These are phyloP conservation scores for Mactromeris polynyma DNA, from an alignment of 2,888 invertebrate genomes.

Conservation along the genomic window DNA sequence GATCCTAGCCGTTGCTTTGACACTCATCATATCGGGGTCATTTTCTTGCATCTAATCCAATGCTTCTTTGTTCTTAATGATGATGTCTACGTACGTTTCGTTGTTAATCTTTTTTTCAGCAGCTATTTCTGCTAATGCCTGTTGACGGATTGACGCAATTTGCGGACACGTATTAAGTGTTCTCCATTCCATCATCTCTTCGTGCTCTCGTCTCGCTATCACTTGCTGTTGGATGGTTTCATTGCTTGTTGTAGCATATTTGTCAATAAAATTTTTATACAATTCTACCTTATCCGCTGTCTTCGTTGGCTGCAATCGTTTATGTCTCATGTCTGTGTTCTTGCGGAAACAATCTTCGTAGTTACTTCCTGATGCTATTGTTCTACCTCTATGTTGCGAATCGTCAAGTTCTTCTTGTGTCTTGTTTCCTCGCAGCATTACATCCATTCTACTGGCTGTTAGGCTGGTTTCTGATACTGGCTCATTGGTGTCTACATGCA, in stretches of 20 bases:
- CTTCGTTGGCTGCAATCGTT: too few relatives aligned
- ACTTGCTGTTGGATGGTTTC: background rate
- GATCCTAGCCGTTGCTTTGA: background rate
- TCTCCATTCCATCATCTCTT: background rate
- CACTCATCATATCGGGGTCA: background rate
- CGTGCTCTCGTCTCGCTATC: background rate
- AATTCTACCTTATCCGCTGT: background rate
- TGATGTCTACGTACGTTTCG: background rate
- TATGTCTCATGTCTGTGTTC: background rate
- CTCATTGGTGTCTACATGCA: background rate
- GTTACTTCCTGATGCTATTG: background rate
- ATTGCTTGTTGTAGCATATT: background rate
- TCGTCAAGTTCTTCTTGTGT: too few relatives aligned
- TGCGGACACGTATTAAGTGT: background rate
- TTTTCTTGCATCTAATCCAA: background rate
- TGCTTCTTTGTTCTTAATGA: background rate
- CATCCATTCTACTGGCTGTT: background rate
- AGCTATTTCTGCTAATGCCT: background rate
- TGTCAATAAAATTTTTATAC: background rate
- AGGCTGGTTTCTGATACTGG: background rate
- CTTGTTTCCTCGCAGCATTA: too few relatives aligned
- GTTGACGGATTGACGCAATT: background rate
- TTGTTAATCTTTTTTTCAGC: too few relatives aligned
- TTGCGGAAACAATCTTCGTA: background rate
- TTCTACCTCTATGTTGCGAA: too few relatives aligned